These are phyloP conservation scores for Axis porcinus DNA, from an alignment of 2,113 vertebrate genomes.

Conservation along the genomic window DNA sequence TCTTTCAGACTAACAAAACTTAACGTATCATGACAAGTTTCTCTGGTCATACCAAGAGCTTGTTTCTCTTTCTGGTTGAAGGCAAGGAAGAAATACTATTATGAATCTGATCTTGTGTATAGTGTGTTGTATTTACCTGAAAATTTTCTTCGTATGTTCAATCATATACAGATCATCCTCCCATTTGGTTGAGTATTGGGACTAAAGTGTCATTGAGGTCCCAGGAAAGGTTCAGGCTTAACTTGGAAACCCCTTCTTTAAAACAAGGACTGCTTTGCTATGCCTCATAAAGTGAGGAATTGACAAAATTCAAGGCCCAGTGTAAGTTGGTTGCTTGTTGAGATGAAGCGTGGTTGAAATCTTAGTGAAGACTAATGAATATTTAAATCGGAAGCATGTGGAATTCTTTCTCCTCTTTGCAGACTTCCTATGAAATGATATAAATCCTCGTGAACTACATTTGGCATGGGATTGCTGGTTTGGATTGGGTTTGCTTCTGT, in stretches of 20 bases:
- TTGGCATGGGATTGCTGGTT: not conserved
- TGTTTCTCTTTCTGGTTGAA: slow-evolving; percentile 30
- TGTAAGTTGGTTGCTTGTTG: slow-evolving; percentile 61
- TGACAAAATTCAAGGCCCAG: slow-evolving; percentile 31
- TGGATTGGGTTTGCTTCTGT: slow-evolving; percentile 41
- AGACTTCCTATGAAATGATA: not conserved
- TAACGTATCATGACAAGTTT: not conserved
- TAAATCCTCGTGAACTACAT: not conserved
- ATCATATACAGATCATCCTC: slow-evolving; percentile 25
- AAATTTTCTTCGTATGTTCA: slow-evolving; percentile 27
- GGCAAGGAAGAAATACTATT: not conserved
- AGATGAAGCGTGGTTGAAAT: slow-evolving; percentile 54
- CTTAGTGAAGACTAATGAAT: slow-evolving; percentile 37
- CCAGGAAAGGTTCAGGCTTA: not conserved
- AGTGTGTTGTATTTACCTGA: slow-evolving; percentile 8
- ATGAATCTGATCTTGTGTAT: not conserved
- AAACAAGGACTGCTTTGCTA: slow-evolving; percentile 58
- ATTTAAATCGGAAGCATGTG: slow-evolving; percentile 41
- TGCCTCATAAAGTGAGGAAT: slow-evolving; percentile 65
- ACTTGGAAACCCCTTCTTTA: not conserved
- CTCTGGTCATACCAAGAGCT: not conserved
- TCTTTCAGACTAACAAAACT: not conserved
- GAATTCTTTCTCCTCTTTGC: slow-evolving; percentile 51
- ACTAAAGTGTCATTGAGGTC: slow-evolving; percentile 1
- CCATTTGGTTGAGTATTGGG: slow-evolving; percentile 33